Evolutionary conservation across 1,140 invertebrate genomes (phyloP), one percentile per base, ranked within the genome.

Genomic region (Lepidurus apus): DNA sequence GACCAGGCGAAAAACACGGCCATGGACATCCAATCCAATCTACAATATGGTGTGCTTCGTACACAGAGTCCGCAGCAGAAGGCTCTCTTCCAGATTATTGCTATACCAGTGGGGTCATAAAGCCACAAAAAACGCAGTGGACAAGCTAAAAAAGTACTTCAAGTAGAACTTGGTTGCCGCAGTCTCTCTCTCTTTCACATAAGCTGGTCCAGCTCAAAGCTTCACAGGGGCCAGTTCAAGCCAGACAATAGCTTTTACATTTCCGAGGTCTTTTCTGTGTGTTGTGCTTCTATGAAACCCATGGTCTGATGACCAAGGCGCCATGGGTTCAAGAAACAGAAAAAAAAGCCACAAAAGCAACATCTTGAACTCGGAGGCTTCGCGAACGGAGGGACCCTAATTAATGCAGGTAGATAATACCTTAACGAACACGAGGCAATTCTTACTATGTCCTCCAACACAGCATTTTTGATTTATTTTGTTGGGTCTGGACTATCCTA

Each of bases 231-330:
- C 17, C 53, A 65, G 53, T 21, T 7, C 21, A 17, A 65, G 21
- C 53, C 21, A 65, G 53, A 65, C 53, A 65, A 65, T 11, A 17
- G 53, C 53, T 65, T 9, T 34, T 7, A 21, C 3, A 65, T 65
- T 65, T 65, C n/a, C 21, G 17, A 65, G 13, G 21, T 65, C 17
- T 65, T 21, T 65, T 65, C 53, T 65, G 53, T 34, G 34, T 34
- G 34, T 65, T 21, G 53, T 65, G 53, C 21, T 13, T 65, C 53
- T 65, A 65, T 65, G 53, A 9, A 65, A 65, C 53, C 34, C 53
- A 65, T 65, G 53, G 53, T 65, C 53, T 65, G 53, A 65, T 65
- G 53, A 65, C 53, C 53, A 65, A 65, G 53, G 53, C 53, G 53
- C 53, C 53, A 17, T 65, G 53, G 13, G 53, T 65, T 65, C 53